Evolutionary conservation across 2,888 invertebrate genomes (phyloP).

Genomic region (Ophion obscuratus): DNA sequence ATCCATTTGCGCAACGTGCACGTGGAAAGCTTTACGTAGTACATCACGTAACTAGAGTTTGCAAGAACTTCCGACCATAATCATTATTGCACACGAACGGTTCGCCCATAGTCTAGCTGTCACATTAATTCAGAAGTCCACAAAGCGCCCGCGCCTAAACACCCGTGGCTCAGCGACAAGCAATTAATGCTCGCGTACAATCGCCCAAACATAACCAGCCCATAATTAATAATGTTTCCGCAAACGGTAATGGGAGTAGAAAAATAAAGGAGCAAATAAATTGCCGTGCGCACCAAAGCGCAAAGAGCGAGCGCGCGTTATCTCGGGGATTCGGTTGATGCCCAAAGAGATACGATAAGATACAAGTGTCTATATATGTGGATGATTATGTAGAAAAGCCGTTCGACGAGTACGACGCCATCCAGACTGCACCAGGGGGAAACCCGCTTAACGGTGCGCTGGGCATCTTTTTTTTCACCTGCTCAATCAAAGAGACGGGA

Average conservation of each 20-base stretch:
- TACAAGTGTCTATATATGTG: neutral
- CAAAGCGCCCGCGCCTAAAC: conserved; percentile 42
- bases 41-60: conserved; percentile 21
- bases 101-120: conserved; percentile 34
- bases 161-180: conserved; percentile 29
- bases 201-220: neutral
- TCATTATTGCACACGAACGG: conserved; percentile 32
- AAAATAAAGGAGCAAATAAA: neutral
- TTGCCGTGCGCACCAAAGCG: too few relatives aligned
- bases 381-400: too few relatives aligned
- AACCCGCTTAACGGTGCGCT: too few relatives aligned
- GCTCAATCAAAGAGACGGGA: too few relatives aligned
- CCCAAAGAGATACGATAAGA: conserved; percentile 16
- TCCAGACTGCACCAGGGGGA: too few relatives aligned
- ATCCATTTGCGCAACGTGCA: too few relatives aligned
- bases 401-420: too few relatives aligned
- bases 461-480: too few relatives aligned
- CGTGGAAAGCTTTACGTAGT: too few relatives aligned
- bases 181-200: conserved; percentile 50
- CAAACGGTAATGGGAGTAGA: conserved; percentile 11
- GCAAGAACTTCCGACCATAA: conserved; percentile 28
- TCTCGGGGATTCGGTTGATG: conserved; percentile 56
- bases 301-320: conserved; percentile 17
- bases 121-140: conserved; percentile 57
- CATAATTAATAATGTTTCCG: conserved; percentile 57